Conservation (phyloP, 2,888 invertebrate species). For the Sphaerophoria taeniata region DNA sequence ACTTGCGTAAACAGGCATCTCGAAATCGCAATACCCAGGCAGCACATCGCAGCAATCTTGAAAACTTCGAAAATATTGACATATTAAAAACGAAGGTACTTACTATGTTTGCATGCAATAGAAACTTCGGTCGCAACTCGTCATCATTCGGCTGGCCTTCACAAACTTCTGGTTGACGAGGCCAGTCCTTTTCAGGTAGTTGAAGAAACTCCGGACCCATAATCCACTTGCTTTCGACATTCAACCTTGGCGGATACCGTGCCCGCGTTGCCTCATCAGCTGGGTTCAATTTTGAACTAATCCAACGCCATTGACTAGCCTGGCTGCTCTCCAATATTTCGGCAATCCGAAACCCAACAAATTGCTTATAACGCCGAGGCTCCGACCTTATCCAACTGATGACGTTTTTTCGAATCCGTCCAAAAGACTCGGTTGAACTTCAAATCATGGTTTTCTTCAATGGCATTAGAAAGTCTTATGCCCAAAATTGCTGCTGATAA, state of each 20-base stretch:
- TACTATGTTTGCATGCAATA: too few relatives aligned
- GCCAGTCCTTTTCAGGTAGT: not conserved
- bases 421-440: slow-evolving; percentile 7
- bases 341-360: slow-evolving; percentile 22
- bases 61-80: not conserved
- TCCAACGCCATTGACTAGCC: slow-evolving; percentile 15
- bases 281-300: not conserved
- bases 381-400: slow-evolving; percentile 37
- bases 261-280: slow-evolving; percentile 3
- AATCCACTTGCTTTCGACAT: not conserved
- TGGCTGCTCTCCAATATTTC: slow-evolving; percentile 30
- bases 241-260: not conserved
- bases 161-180: not conserved
- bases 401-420: slow-evolving; percentile 40
- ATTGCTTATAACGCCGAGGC: slow-evolving; percentile 36
- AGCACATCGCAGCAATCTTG: not conserved
- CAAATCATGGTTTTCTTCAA: not conserved
- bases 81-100: not conserved
- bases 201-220: not conserved
- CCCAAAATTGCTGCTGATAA: slow-evolving; percentile 22
- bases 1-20: not conserved
- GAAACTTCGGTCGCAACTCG: too few relatives aligned
- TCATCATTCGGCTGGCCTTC: not conserved
- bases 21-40: not conserved
- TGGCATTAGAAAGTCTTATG: not conserved